These are phyloP conservation scores for Dichetophora obliterata DNA, from an alignment of 2,888 invertebrate species.

Conservation along the genomic window DNA sequence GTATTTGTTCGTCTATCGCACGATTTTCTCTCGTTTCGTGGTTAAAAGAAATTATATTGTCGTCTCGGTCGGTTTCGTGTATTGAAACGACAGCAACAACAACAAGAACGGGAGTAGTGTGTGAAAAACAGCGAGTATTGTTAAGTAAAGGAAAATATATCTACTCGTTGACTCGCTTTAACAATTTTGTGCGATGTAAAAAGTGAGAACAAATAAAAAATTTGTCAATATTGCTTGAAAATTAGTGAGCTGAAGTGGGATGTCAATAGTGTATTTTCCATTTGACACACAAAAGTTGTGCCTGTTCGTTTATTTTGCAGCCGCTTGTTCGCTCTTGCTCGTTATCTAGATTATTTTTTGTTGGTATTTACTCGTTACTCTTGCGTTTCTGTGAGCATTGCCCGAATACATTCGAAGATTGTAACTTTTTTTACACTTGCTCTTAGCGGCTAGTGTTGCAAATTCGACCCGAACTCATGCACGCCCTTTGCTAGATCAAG, in stretches of 20 bases:
- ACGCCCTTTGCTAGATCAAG: conserved; percentile 39
- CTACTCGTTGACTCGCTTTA: conserved; percentile 23
- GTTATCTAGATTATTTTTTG: conserved; percentile 17
- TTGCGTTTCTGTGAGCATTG: conserved; percentile 45
- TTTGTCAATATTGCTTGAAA: not conserved
- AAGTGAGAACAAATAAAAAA: not conserved
- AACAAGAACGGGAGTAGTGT: conserved; percentile 5
- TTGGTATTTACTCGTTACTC: conserved; percentile 40
- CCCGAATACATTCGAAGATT: conserved; percentile 50
- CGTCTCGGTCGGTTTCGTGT: conserved; percentile 37
- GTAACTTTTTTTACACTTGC: conserved; percentile 55
- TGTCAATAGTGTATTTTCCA: not conserved
- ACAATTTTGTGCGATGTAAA: conserved; percentile 17
- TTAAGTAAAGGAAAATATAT: conserved; percentile 31
- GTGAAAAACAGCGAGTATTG: conserved; percentile 42
- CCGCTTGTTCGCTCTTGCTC: conserved; percentile 23
- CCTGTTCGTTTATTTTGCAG: not conserved
- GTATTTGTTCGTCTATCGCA: conserved; percentile 43
- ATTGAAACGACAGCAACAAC: conserved; percentile 33
- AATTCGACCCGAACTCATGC: conserved; percentile 7
- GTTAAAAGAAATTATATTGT: conserved; percentile 35
- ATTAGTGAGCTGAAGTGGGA: not conserved
- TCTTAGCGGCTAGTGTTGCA: conserved; percentile 49
- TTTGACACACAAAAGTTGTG: conserved; percentile 9
- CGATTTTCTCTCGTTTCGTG: conserved; percentile 45